phyloP scores from a whole-genome alignment of 2,888 invertebrate species.

The Slavum lentiscoides region DNA sequence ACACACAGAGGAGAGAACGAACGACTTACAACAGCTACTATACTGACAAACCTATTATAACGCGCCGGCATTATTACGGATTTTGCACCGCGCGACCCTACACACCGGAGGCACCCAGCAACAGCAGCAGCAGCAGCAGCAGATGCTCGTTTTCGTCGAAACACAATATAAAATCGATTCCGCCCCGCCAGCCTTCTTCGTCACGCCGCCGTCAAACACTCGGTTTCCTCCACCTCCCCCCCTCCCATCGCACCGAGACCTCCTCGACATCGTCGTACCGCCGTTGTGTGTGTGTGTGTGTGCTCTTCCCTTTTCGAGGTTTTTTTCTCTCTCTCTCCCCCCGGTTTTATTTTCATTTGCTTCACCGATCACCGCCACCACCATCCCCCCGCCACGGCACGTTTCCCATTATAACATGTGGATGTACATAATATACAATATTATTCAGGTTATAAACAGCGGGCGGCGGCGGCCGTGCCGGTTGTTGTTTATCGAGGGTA shows the following conservation, averaged over 20 bases:
- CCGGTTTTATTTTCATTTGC: no score
- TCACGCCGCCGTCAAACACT: no score
- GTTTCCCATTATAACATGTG: constrained; percentile 36
- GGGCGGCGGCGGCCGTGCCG: constrained; percentile 31
- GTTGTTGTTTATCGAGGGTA: constrained; percentile 53
- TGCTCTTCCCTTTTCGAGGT: constrained; percentile 14
- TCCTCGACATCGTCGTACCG: no score
- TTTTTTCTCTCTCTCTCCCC: background rate
- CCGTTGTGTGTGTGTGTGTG: no score
- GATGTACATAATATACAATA: constrained; percentile 33
- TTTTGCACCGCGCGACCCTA: constrained; percentile 20
- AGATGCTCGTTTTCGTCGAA: constrained; percentile 35
- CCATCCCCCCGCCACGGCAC: background rate
- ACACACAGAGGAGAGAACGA: background rate
- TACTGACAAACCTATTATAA: constrained; percentile 42
- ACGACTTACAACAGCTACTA: constrained; percentile 14
- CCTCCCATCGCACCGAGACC: background rate
- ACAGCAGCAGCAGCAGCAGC: background rate
- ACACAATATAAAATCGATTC: constrained; percentile 51
- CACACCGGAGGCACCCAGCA: background rate
- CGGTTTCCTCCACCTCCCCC: no score
- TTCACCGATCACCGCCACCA: no score
- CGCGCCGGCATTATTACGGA: constrained; percentile 8
- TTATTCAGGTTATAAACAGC: constrained; percentile 54
- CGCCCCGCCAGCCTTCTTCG: background rate